Evolutionary conservation across 2,113 vertebrate species (phyloP).

Genomic region (Sturnira hondurensis): DNA sequence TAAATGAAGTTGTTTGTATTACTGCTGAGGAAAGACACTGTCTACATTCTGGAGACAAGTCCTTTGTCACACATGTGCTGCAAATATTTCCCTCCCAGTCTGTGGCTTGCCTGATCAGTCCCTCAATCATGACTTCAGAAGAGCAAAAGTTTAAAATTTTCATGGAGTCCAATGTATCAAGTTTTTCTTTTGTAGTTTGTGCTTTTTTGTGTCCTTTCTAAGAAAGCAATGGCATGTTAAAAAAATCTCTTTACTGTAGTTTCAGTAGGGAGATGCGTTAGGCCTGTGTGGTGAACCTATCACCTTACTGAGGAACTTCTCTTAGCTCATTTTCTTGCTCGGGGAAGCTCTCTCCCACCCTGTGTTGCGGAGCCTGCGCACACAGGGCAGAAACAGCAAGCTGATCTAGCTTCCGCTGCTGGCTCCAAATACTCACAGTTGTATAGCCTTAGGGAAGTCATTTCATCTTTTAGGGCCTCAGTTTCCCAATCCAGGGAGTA

Average conservation of each 20-base stretch:
- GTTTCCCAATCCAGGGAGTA: not conserved
- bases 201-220: not conserved
- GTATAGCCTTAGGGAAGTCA: not conserved
- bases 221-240: not conserved
- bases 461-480: not conserved
- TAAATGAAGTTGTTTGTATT: not conserved
- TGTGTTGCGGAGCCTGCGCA: rapidly evolving
- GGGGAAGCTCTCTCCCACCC: not conserved
- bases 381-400: rapidly evolving
- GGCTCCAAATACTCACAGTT: not conserved
- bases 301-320: not conserved
- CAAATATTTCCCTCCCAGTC: not conserved
- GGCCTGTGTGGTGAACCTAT: not conserved
- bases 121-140: not conserved
- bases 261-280: not conserved
- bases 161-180: not conserved
- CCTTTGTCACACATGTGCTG: not conserved
- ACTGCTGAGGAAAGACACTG: not conserved
- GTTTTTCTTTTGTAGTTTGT: not conserved
- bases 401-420: not conserved
- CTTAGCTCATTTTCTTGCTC: not conserved
- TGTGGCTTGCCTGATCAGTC: not conserved
- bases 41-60: not conserved
- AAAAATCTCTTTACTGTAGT: not conserved
- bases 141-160: not conserved